A percentile compares a stretch with the other conserved stretches of the same genome.
These are phyloP conservation scores for Habropoda laboriosa DNA, from an alignment of 1,140 invertebrate species.

Conservation along the genomic window DNA sequence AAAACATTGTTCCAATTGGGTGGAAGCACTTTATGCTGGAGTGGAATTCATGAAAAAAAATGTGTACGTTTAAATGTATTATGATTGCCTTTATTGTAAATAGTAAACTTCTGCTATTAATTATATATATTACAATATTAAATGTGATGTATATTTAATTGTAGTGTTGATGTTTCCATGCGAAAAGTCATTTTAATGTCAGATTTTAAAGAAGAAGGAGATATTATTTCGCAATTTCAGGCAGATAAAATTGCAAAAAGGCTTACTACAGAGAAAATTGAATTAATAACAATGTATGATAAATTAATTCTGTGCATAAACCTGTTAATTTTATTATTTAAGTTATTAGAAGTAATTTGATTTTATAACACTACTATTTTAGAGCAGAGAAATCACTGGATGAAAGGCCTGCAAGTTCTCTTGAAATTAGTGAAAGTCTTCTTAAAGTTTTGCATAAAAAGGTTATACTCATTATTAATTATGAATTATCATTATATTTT, in stretches of 20 bases:
- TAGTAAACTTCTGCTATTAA: background rate
- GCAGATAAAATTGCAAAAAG: constrained; percentile 28
- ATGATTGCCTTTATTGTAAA: background rate
- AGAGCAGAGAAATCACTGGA: constrained; percentile 52
- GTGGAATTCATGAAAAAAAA: constrained; percentile 56
- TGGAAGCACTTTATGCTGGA: constrained; percentile 56
- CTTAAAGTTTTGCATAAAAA: constrained; percentile 40
- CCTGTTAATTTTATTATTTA: background rate
- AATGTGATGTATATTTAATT: constrained; percentile 52
- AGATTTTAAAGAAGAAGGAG: constrained; percentile 59
- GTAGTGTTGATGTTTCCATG: constrained; percentile 29
- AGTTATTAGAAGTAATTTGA: background rate
- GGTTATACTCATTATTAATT: constrained; percentile 30
- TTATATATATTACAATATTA: background rate
- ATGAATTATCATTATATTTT: constrained; percentile 4
- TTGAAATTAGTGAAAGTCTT: constrained; percentile 43
- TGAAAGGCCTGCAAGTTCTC: constrained; percentile 10
- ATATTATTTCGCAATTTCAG: constrained; percentile 54
- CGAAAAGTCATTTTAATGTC: constrained; percentile 55
- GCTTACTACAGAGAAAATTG: constrained; percentile 16
- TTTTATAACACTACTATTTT: constrained; percentile 30
- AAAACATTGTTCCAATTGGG: constrained; percentile 61
- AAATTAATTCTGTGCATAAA: background rate
- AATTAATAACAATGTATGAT: constrained; percentile 57
- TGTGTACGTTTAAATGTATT: constrained; percentile 46